Conservation (phyloP, 1,140 invertebrate species). For the Bombus haemorrhoidalis region DNA sequence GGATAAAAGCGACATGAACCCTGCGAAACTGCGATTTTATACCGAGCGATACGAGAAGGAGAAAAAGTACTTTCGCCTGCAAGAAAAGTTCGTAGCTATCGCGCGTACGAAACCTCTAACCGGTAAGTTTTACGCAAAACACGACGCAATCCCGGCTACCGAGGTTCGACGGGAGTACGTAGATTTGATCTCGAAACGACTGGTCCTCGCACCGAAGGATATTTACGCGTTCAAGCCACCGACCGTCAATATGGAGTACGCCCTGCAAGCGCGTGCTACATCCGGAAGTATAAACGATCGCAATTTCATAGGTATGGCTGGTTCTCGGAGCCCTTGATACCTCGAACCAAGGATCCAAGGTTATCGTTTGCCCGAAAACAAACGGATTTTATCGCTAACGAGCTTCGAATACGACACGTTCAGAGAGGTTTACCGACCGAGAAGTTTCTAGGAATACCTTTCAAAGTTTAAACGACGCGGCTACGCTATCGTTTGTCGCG, state of each 20-base stretch:
- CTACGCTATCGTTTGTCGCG: not conserved
- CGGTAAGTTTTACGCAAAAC: constrained; percentile 76
- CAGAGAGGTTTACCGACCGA: constrained; percentile 60
- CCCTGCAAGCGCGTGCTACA: not conserved
- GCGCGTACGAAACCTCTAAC: constrained; percentile 65
- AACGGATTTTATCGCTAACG: constrained; percentile 72
- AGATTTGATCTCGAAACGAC: constrained; percentile 66
- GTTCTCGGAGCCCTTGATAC: constrained; percentile 67
- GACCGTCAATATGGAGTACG: constrained; percentile 75
- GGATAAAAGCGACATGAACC: constrained; percentile 53
- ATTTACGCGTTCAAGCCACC: constrained; percentile 73
- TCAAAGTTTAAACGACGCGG: constrained; percentile 53
- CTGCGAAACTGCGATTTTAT: constrained; percentile 69
- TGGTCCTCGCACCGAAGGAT: constrained; percentile 62
- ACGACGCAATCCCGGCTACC: constrained; percentile 60
- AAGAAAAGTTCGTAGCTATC: constrained; percentile 66
- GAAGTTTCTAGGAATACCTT: constrained; percentile 72
- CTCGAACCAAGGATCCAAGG: constrained; percentile 67
- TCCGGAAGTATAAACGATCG: not conserved
- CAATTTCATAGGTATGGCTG: constrained; percentile 75
- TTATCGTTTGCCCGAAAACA: constrained; percentile 69
- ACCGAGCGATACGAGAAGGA: constrained; percentile 72
- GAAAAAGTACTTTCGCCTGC: constrained; percentile 59
- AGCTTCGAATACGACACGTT: constrained; percentile 67
- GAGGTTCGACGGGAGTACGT: constrained; percentile 68